Base-by-base conservation (phyloP, 2,888 invertebrate genomes). In the Parnassius smintheus region DNA sequence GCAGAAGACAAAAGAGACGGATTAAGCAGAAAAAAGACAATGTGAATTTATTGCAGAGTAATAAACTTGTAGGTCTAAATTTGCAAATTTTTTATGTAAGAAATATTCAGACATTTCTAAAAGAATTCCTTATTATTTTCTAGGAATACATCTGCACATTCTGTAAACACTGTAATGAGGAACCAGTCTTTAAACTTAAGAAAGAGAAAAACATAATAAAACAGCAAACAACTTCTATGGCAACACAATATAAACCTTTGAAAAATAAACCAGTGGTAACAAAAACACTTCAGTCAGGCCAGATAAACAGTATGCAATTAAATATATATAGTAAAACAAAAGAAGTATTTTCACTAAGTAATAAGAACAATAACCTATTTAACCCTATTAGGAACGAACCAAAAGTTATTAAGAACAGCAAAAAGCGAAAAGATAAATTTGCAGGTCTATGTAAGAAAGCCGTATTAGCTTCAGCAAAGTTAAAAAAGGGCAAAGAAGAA, bases 401-500 rank as follows among this genome's bases (percentile, higher is more conserved):
- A n/a, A 88, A 85, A 75, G 70, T 82, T 35, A 85, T 88, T 60
- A 88, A 85, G 64, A 91, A 89, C 65, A 88, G 82, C 71, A 91
- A 90, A 74, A 88, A 77, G 74, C 90, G 80, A 71, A 91, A 90
- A 65, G 89, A 88, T 54, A 91, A 86, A 66, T 91, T 82, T 84
- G 91, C 91, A 25, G 91, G 91, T 1, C 71, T 91, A 9, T 88
- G 88, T 66, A 78, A 86, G 65, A 80, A 82, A 72, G 91, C 91
- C 61, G 91, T 91, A 3, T 65, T 86, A 42, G 84, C 87, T 60
- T 80, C 87, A 42, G 82, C 82, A 1, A 88, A 87, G 74, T 65
- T 83, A n/a, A 88, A 86, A 73, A 72, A 78, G 66, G 71, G 69
- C 22, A 82, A 80, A 46, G 69, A 74, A 46, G 75, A 75, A 68